These are phyloP conservation scores for Acrocyrtus sp. DNA, from an alignment of 2,888 invertebrate genomes.

Conservation along the genomic window DNA sequence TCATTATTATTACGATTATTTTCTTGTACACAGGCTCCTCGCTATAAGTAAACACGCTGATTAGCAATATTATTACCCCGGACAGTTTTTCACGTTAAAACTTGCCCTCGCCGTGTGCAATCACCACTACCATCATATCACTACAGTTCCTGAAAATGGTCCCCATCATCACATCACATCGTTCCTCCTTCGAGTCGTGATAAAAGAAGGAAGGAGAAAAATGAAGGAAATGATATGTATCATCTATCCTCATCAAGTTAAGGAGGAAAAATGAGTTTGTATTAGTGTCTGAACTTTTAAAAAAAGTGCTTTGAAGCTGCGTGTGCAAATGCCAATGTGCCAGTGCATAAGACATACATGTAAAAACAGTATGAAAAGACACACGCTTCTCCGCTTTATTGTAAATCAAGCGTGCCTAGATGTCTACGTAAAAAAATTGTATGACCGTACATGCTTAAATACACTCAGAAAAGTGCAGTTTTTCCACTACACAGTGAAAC, in stretches of 20 bases:
- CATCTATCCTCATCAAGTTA: slow-evolving; percentile 1
- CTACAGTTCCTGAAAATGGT: not conserved
- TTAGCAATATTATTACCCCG: not conserved
- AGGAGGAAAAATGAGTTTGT: not conserved
- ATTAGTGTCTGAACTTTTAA: not conserved
- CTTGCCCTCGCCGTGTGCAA: no score
- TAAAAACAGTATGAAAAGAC: no score
- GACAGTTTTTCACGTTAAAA: no score
- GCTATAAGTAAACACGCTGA: no score
- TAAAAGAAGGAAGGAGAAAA: not conserved
- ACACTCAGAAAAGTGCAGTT: no score
- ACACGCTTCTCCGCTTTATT: not conserved
- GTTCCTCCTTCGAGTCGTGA: not conserved
- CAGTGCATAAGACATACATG: no score
- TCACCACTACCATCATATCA: not conserved
- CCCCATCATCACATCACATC: not conserved
- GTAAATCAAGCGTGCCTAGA: not conserved
- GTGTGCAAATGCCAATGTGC: not conserved
- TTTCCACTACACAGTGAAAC: no score
- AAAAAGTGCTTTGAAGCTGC: not conserved
- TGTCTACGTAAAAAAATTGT: not conserved
- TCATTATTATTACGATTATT: no score
- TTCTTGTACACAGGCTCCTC: no score
- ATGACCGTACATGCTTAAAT: not conserved
- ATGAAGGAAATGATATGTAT: slow-evolving; percentile 23